These are phyloP conservation scores for Tadarida brasiliensis DNA, from an alignment of 2,797 vertebrate genomes.

Conservation along the genomic window DNA sequence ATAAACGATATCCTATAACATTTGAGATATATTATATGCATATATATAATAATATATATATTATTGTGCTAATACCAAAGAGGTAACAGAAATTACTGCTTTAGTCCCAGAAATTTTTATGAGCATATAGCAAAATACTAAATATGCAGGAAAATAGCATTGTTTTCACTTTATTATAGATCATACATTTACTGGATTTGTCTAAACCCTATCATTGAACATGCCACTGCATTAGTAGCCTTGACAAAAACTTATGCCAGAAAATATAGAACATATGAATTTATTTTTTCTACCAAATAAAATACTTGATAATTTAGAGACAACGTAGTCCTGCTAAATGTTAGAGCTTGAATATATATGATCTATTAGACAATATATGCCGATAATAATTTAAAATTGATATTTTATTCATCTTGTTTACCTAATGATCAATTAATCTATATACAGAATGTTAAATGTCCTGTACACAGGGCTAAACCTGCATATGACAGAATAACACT, in stretches of 20 bases:
- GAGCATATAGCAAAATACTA: constrained; percentile 56
- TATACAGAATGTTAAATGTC: neutral
- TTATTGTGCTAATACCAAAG: constrained; percentile 57
- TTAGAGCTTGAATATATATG: neutral
- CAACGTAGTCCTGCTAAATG: neutral
- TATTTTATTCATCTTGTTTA: neutral
- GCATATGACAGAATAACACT: neutral
- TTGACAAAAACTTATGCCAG: neutral
- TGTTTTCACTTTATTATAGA: constrained; percentile 47
- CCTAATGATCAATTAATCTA: neutral
- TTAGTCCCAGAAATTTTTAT: constrained; percentile 47
- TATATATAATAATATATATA: neutral
- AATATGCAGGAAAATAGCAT: constrained; percentile 53
- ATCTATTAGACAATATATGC: neutral
- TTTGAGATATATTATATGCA: neutral
- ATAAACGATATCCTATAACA: constrained; percentile 24
- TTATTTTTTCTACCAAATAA: neutral
- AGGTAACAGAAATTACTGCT: constrained; percentile 55
- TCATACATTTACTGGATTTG: neutral
- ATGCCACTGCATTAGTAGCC: neutral
- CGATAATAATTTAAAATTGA: neutral
- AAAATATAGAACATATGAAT: neutral
- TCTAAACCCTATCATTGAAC: neutral
- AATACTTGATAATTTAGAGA: neutral
- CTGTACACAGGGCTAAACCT: neutral